A percentile compares a stretch with the other conserved stretches of the same genome.
phyloP scores from a whole-genome alignment of 2,888 invertebrate genomes.

The Eurytoma adleriae region DNA sequence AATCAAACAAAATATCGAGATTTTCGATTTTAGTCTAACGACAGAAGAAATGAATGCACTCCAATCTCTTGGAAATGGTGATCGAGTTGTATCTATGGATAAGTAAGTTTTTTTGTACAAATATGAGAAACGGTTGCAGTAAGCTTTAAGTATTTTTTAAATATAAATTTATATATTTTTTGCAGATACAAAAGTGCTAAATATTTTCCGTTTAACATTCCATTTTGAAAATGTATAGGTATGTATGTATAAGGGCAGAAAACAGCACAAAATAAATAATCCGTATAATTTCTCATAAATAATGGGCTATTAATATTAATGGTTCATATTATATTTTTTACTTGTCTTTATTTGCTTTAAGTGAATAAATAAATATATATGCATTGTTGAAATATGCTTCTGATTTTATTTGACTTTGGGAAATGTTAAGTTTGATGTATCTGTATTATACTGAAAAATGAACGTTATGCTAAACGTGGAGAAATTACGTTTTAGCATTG shows the following conservation, averaged over 20 bases:
- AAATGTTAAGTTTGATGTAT: no score
- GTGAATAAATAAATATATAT: no score
- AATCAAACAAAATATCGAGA: constrained; percentile 81
- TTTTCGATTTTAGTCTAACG: constrained; percentile 81
- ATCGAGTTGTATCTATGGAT: constrained; percentile 80
- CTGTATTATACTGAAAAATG: no score
- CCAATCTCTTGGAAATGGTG: constrained; percentile 79
- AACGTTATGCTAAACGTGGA: no score
- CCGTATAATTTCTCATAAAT: not conserved
- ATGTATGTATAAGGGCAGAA: not conserved
- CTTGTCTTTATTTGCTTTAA: no score
- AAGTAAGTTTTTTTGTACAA: constrained; percentile 76
- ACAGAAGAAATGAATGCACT: constrained; percentile 77
- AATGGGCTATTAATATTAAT: not conserved
- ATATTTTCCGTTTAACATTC: constrained; percentile 36
- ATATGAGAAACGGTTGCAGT: not conserved
- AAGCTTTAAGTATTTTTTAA: not conserved
- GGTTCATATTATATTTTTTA: no score
- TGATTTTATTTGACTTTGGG: no score
- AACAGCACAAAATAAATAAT: not conserved
- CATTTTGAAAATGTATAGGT: constrained; percentile 7
- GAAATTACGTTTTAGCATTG: no score
- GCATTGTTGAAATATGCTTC: no score
- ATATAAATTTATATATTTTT: not conserved
- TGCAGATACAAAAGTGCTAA: constrained; percentile 14